Evolutionary conservation across 92 coral and sea anemone genomes (phyloP).

Genomic region (Epizoanthus rinbou): DNA sequence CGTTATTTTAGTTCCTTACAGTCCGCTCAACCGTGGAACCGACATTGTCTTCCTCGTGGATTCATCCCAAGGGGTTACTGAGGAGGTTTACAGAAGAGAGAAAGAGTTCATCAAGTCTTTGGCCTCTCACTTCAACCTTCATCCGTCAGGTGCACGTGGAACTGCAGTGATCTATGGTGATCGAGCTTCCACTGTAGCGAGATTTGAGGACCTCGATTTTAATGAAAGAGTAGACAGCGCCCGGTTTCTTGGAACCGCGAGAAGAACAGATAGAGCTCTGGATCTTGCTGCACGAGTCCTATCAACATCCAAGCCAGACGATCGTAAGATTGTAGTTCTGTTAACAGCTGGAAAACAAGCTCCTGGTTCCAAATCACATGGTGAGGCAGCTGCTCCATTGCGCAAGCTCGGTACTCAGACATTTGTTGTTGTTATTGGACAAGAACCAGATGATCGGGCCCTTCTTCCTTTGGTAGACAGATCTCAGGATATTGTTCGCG

Average conservation of each 20-base stretch:
- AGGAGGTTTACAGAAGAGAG: neutral
- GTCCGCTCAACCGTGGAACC: neutral
- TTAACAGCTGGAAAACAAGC: constrained; percentile 31
- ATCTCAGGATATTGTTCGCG: neutral
- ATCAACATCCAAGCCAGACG: constrained; percentile 11
- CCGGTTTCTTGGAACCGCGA: no score
- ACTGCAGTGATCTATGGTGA: constrained; percentile 46
- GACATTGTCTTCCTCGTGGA: constrained; percentile 43
- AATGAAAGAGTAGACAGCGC: constrained; percentile 16
- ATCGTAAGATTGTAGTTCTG: constrained; percentile 10
- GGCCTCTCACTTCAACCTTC: constrained; percentile 9
- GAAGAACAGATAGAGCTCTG: neutral
- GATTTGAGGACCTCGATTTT: constrained; percentile 37
- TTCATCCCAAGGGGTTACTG: constrained; percentile 40
- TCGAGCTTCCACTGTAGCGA: constrained; percentile 20
- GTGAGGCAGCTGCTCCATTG: no score
- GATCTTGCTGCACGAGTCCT: constrained; percentile 27
- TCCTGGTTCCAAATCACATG: constrained; percentile 23
- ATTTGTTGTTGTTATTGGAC: neutral
- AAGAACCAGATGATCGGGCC: neutral
- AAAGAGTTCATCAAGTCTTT: constrained; percentile 20
- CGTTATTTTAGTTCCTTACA: no score
- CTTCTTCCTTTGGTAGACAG: neutral
- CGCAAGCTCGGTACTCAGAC: neutral
- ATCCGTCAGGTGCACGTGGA: constrained; percentile 4